Conservation (phyloP, 2,888 invertebrate genomes). For the Protodeltote pygarga region DNA sequence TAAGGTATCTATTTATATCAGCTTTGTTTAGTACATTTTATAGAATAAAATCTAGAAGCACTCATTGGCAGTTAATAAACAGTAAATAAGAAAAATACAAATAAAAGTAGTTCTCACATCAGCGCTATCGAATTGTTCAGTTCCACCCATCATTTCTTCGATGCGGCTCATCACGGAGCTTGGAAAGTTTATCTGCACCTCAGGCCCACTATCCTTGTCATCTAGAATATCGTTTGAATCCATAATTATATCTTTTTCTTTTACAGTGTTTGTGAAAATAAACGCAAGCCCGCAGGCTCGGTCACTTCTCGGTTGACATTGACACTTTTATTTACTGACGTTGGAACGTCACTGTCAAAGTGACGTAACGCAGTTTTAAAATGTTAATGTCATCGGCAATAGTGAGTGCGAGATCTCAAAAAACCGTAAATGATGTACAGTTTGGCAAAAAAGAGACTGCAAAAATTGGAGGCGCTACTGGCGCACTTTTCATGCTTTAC, state of each 20-base stretch:
- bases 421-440: too few species aligned
- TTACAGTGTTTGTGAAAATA: slow-evolving; percentile 14
- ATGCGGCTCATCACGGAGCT: slow-evolving; percentile 96
- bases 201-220: slow-evolving; percentile 79
- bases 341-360: slow-evolving; percentile 32
- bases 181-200: slow-evolving; percentile 89
- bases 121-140: slow-evolving; percentile 94
- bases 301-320: too few species aligned
- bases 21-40: not conserved
- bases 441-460: too few species aligned
- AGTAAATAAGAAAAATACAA: not conserved
- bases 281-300: slow-evolving; percentile 25
- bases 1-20: too few species aligned
- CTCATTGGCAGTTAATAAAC: not conserved
- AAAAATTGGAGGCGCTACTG: too few species aligned
- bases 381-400: too few species aligned
- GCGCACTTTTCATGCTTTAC: too few species aligned
- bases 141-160: slow-evolving; percentile 96
- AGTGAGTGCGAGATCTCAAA: too few species aligned
- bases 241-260: slow-evolving; percentile 56
- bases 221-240: slow-evolving; percentile 73
- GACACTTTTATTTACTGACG: too few species aligned
- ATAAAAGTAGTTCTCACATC: slow-evolving; percentile 70
- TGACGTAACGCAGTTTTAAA: slow-evolving; percentile 3
- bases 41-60: not conserved